These are phyloP conservation scores for Sebastiscus tertius DNA, from an alignment of 2,797 vertebrate species.

Conservation along the genomic window DNA sequence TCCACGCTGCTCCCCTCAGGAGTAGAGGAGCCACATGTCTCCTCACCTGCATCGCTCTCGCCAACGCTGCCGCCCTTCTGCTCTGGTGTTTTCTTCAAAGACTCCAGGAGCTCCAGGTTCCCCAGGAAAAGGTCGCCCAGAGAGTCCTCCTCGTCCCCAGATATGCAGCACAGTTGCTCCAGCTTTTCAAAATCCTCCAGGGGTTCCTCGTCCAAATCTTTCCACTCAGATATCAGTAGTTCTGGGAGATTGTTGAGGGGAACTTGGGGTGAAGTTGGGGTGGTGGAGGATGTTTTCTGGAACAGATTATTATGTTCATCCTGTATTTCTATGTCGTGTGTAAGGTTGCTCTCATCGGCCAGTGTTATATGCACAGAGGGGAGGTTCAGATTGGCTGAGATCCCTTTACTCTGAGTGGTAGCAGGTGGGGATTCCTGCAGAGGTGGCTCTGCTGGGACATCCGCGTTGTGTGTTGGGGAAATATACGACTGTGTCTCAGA, in stretches of 20 bases:
- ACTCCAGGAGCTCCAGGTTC: constrained; percentile 84
- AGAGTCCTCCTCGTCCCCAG: constrained; percentile 83
- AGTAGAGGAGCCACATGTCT: constrained; percentile 21
- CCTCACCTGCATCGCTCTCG: constrained; percentile 31
- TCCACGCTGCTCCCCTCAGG: constrained; percentile 44
- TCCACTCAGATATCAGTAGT: constrained; percentile 87
- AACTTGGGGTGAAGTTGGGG: constrained; percentile 62
- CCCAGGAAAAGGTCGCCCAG: constrained; percentile 83
- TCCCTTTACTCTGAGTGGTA: constrained; percentile 78
- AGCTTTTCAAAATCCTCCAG: constrained; percentile 88
- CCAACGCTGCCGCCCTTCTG: constrained; percentile 47
- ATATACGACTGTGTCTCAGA: constrained; percentile 58
- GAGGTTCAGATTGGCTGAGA: constrained; percentile 73
- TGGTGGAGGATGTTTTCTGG: constrained; percentile 53
- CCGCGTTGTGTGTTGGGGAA: constrained; percentile 44
- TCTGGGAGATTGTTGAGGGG: constrained; percentile 81
- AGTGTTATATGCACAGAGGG: constrained; percentile 70
- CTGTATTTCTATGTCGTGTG: constrained; percentile 45
- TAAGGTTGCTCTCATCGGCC: constrained; percentile 55
- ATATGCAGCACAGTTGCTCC: constrained; percentile 86
- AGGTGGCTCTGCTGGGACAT: constrained; percentile 45
- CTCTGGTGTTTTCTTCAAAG: constrained; percentile 82
- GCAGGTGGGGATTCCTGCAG: constrained; percentile 49
- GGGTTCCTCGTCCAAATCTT: constrained; percentile 85
- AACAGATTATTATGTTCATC: constrained; percentile 51